These are phyloP conservation scores for Bombycilla garrulus DNA, from an alignment of 2,113 vertebrate species.

Conservation along the genomic window DNA sequence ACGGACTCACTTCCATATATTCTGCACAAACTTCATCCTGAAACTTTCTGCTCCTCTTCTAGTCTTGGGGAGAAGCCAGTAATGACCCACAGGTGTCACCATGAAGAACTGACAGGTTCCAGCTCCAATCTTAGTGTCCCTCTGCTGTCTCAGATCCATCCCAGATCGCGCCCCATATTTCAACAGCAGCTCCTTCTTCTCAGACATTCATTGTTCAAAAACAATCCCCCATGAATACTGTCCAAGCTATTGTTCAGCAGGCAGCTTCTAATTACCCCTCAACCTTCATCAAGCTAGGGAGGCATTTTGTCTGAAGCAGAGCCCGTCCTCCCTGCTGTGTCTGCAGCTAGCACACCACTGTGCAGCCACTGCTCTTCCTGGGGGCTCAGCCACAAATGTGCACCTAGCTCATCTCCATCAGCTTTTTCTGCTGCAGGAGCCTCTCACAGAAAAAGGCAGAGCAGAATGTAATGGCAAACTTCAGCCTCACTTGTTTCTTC, in stretches of 20 bases:
- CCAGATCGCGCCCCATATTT: background rate
- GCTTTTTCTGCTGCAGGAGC: background rate
- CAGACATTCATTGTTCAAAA: background rate
- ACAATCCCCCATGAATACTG: background rate
- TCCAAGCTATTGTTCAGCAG: background rate
- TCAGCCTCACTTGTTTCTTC: background rate
- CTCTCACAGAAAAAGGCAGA: background rate
- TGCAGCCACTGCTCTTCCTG: background rate
- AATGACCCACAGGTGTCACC: background rate
- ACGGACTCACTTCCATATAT: background rate
- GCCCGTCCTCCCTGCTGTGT: background rate
- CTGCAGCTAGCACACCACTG: background rate
- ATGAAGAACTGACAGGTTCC: background rate
- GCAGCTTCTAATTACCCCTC: background rate
- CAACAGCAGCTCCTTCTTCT: background rate
- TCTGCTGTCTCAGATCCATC: background rate
- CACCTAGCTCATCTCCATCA: background rate
- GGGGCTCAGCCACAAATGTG: background rate
- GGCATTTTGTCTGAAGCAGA: background rate
- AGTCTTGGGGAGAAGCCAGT: background rate
- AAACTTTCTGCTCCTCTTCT: background rate
- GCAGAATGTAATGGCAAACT: fast-evolving
- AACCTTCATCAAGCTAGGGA: background rate
- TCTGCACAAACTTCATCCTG: background rate
- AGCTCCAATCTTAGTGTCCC: background rate